Evolutionary conservation across 2,797 vertebrate genomes (phyloP).

Genomic region (Hypotaenidia philippensis): DNA sequence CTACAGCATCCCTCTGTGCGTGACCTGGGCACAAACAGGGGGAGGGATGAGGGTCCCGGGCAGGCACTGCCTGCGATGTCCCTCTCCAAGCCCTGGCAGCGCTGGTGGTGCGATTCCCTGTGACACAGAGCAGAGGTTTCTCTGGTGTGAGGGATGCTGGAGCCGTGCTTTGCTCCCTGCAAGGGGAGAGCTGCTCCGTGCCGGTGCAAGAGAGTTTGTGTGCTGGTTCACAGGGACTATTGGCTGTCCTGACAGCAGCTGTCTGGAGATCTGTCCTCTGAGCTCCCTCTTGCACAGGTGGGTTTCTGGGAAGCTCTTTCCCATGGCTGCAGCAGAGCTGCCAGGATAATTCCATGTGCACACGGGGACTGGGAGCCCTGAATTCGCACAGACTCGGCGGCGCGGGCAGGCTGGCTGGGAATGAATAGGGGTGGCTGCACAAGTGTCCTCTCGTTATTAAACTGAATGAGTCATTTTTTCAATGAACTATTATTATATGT

Average conservation of each 20-base stretch:
- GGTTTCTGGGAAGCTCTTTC: background rate
- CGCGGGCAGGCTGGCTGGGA: background rate
- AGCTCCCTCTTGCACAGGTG: background rate
- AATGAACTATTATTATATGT: background rate
- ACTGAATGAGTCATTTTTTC: background rate
- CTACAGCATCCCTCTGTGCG: accelerated
- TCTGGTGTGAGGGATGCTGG: background rate
- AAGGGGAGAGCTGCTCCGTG: background rate
- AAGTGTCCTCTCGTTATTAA: background rate
- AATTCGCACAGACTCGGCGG: background rate
- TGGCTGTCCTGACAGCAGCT: background rate
- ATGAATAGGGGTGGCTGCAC: background rate
- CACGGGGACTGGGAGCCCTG: background rate
- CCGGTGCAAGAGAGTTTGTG: accelerated
- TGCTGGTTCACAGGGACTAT: accelerated
- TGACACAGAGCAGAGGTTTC: too few species aligned
- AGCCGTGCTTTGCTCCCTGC: background rate
- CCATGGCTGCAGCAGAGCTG: background rate
- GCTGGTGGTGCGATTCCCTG: background rate
- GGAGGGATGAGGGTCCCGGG: background rate
- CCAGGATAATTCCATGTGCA: background rate
- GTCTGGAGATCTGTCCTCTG: background rate
- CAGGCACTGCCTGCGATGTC: accelerated
- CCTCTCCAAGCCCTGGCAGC: background rate
- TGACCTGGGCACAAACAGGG: background rate